Evolutionary conservation across 2,797 vertebrate genomes (phyloP).

Genomic region (Acomys russatus): DNA sequence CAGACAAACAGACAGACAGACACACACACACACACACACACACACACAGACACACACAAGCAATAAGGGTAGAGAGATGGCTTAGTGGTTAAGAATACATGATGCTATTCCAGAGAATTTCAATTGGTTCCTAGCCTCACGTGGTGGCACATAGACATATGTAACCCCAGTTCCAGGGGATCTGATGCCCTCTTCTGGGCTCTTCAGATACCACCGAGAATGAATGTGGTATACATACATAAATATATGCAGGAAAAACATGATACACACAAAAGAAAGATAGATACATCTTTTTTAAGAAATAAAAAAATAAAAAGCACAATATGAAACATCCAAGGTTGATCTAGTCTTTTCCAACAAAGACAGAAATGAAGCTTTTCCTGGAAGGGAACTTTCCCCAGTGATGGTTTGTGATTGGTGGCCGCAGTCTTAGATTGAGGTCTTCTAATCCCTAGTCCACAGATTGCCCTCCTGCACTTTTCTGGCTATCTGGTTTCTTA

Average conservation of each 20-base stretch:
- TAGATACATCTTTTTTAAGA: not conserved
- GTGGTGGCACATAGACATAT: not conserved
- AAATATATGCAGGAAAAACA: not conserved
- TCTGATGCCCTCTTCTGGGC: not conserved
- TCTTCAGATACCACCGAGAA: not conserved
- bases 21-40: not conserved
- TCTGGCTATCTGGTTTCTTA: constrained; percentile 6
- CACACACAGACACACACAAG: no score
- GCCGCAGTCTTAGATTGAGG: not conserved
- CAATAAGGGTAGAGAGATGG: not conserved
- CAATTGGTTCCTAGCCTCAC: not conserved
- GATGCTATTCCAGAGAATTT: not conserved
- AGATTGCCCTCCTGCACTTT: not conserved
- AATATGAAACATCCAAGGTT: not conserved
- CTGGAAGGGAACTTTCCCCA: not conserved
- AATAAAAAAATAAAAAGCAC: not conserved
- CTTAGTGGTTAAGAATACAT: not conserved
- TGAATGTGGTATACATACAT: not conserved
- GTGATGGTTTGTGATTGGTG: not conserved
- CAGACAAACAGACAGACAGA: not conserved
- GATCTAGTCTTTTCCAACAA: not conserved
- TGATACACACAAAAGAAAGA: not conserved
- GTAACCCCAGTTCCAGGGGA: not conserved
- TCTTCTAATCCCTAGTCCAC: not conserved
- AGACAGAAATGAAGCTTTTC: not conserved